Base-by-base conservation (phyloP, 2,888 invertebrate genomes). In the Sesia apiformis region DNA sequence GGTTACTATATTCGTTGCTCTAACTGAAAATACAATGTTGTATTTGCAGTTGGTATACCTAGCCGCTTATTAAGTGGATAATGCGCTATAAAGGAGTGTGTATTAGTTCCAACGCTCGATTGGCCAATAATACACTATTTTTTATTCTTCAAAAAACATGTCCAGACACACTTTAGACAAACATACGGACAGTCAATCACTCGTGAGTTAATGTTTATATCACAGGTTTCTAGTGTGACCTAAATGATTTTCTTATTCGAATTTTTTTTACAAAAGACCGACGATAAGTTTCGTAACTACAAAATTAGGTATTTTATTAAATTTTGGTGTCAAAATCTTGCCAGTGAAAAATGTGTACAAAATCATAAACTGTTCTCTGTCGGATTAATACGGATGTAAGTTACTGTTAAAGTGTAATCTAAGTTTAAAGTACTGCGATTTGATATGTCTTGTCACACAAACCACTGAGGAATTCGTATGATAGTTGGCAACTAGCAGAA, bases 181-280 rank as follows among this genome's bases (percentile, higher is more conserved):
- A 78, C 83, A 81, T 73, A 74, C 85, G 79, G 76, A 73, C 82
- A 81, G 71, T 65, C 81, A 75, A 74, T 68, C 85, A 83, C 79
- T 72, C 82, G 78, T 72, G 77, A 81, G 60, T 71, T 76, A 72
- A 76, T 73, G 76, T 78, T 76, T 80, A 84, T 88, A 88, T 88
- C 88, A 88, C 88, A 89, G 88, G 84, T 74, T 79, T 76, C 85
- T 84, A 84, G 74, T 84, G 85, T 81, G 76, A 81, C 76, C 81
- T 84, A 84, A 76, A 78, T 81, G 84, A 83, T 84, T 79, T 73
- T 76, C 63, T 65, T 67, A 56, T 46, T 56, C 65, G 23, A 23
- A 23, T 23, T 23, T 23, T 23, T 23, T 72, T 70, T 74, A 77
- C 67, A 71, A 74, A 78, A 78, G 68, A 66, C 64, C 64, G 67